A percentile compares a stretch with the other conserved stretches of the same genome.
phyloP scores from a whole-genome alignment of 2,113 vertebrate genomes.

The Engystomops pustulosus region DNA sequence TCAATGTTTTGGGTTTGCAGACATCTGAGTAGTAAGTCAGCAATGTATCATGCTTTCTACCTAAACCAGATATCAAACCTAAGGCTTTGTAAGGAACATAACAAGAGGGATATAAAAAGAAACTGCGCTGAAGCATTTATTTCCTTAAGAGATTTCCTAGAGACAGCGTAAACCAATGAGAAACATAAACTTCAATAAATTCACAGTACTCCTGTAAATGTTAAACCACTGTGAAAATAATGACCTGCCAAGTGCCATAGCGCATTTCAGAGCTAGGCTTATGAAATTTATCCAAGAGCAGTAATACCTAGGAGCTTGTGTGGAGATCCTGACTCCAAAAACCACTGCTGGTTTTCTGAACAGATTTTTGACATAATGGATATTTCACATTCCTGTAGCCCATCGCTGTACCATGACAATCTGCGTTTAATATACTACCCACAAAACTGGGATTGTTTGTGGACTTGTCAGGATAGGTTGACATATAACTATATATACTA shows the following conservation, averaged over 20 bases:
- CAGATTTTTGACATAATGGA: not conserved
- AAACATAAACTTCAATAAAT: slow-evolving; percentile 11
- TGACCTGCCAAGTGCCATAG: slow-evolving; percentile 16
- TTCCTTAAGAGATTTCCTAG: not conserved
- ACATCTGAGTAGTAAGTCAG: not conserved
- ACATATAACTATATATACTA: too few species aligned
- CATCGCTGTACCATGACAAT: too few species aligned
- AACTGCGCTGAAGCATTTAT: not conserved
- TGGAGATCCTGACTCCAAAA: not conserved
- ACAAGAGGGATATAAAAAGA: not conserved
- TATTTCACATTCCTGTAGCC: not conserved
- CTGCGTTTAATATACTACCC: too few species aligned
- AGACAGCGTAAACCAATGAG: not conserved
- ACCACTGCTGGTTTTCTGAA: slow-evolving; percentile 9
- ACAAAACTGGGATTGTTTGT: too few species aligned
- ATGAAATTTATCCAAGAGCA: slow-evolving; percentile 3
- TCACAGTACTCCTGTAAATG: slow-evolving; percentile 25
- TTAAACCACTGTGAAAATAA: slow-evolving; percentile 45
- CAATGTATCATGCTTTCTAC: not conserved
- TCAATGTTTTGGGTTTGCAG: too few species aligned
- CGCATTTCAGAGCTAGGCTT: not conserved
- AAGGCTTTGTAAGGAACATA: not conserved
- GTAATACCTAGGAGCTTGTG: not conserved
- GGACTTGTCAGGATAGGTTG: too few species aligned
- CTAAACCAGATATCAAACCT: not conserved